These are phyloP conservation scores for Spilosoma lubricipeda DNA, from an alignment of 2,888 invertebrate genomes.

Conservation along the genomic window DNA sequence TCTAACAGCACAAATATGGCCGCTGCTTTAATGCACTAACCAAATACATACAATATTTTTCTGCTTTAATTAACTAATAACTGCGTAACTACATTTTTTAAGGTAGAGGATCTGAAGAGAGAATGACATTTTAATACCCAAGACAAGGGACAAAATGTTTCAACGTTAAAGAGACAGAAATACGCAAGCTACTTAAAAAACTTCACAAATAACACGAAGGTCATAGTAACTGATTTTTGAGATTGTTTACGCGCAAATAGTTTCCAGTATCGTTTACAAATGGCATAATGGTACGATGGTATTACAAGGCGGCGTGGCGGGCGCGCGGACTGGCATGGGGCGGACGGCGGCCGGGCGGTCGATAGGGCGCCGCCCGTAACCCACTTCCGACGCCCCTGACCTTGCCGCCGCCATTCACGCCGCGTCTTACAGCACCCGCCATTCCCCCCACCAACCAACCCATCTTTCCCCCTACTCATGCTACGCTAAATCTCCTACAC, in stretches of 20 bases:
- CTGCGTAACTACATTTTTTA: neutral
- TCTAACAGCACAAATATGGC: slow-evolving; percentile 53
- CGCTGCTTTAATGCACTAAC: slow-evolving; percentile 40
- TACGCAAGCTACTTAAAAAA: neutral
- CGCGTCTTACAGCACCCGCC: slow-evolving; percentile 71
- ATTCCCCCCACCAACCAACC: slow-evolving; percentile 40
- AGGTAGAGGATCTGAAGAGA: neutral
- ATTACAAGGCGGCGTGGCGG: slow-evolving; percentile 47
- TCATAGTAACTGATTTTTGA: neutral
- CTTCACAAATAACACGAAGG: neutral
- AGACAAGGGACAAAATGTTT: neutral
- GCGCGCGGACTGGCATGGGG: slow-evolving; percentile 37
- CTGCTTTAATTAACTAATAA: neutral
- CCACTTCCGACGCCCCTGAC: slow-evolving; percentile 86
- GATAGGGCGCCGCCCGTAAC: slow-evolving; percentile 85
- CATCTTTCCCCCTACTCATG: slow-evolving; percentile 23
- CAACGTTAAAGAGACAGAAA: neutral
- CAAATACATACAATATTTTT: slow-evolving; percentile 23
- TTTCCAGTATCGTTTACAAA: slow-evolving; percentile 39
- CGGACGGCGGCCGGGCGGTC: slow-evolving; percentile 66
- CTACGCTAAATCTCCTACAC: slow-evolving; percentile 35
- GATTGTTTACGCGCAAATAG: slow-evolving; percentile 19
- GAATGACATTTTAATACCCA: neutral
- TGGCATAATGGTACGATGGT: slow-evolving; percentile 43
- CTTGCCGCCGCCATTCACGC: slow-evolving; percentile 84